A percentile compares a stretch with the other conserved stretches of the same genome.
phyloP scores from a whole-genome alignment of 1,140 invertebrate species.

The Diorhabda sublineata region DNA sequence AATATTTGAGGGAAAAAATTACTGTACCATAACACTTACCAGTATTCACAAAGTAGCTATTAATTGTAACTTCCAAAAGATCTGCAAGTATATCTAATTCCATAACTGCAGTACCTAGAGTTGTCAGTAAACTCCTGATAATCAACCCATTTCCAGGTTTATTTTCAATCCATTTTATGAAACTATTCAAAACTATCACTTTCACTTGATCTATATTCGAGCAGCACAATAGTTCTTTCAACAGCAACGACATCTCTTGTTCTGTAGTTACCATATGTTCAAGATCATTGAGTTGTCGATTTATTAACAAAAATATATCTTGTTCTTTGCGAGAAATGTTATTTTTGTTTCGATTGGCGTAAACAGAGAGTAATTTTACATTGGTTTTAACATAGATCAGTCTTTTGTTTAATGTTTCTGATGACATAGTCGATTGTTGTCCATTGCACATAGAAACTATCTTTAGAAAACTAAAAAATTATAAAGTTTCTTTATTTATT shows the following conservation, averaged over 20 bases:
- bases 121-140: conserved; percentile 34
- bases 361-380: conserved; percentile 41
- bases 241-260: conserved; percentile 36
- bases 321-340: conserved; percentile 31
- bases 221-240: conserved; percentile 35
- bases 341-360: conserved; percentile 37
- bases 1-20: too few species aligned
- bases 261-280: conserved; percentile 33
- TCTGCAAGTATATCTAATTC: conserved; percentile 34
- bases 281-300: conserved; percentile 37
- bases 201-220: conserved; percentile 37
- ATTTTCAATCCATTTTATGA: conserved; percentile 38
- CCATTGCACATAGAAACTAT: conserved; percentile 39
- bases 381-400: conserved; percentile 41
- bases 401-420: conserved; percentile 35
- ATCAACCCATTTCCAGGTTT: conserved; percentile 36
- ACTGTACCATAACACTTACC: conserved; percentile 27
- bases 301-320: conserved; percentile 22
- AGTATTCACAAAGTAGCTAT: conserved; percentile 40
- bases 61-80: conserved; percentile 36
- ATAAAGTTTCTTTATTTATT: too few species aligned
- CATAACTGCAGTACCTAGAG: conserved; percentile 29
- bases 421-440: conserved; percentile 16
- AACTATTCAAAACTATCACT: conserved; percentile 29
- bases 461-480: conserved; percentile 40